Base-by-base conservation (phyloP, 2,113 vertebrate species). In the Calidris pygmaea region DNA sequence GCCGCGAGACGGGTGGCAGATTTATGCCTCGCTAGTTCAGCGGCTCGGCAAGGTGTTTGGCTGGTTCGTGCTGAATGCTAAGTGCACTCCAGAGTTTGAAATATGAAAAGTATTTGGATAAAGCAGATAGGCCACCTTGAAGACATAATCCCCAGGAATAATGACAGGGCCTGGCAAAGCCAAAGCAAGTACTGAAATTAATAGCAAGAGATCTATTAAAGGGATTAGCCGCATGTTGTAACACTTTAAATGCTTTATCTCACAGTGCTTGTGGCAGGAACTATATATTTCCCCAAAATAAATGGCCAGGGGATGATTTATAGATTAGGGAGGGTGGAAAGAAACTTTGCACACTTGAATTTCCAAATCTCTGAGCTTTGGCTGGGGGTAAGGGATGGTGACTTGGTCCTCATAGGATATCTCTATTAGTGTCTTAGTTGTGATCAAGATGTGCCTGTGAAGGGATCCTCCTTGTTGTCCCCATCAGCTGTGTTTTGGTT, bases 201-300 rank as follows among this genome's bases (percentile, higher is more conserved):
- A 95, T 95, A 95, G 91, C 70, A 14, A 87, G 91, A 94, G 89
- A 97, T 97, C 94, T 93, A 85, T 96, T 96, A 95, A 74, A 90
- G 50, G 95, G 95, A 97, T 97, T 96, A 97, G 90, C 70, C 5
- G 20, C 50, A 19, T 27, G 18, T 91, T 83, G 70, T 87, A 95
- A 68, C 96, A 77, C 91, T 95, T 82, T 59, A 32, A 86, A 41
- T 50, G 76, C 87, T 96, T 97, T 96, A 96, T 97, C 95, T 96
- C 81, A 27, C 2, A 1, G 60, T 67, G 41, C 68, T 76, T 52
- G 58, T 95, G 90, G 65, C 91, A 93, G 81, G 95, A 45, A 91
- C 93, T 63, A 86, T 97, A 78, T 83, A 89, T 96, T 92, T 95
- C 62, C 53, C 37, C 56, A 8, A 86, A 73, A 87, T 63, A 89